Percentiles rank a stretch among this genome's conserved stretches.
These are phyloP conservation scores for Oxytorus armatus DNA, from an alignment of 2,888 invertebrate genomes.

Conservation along the genomic window DNA sequence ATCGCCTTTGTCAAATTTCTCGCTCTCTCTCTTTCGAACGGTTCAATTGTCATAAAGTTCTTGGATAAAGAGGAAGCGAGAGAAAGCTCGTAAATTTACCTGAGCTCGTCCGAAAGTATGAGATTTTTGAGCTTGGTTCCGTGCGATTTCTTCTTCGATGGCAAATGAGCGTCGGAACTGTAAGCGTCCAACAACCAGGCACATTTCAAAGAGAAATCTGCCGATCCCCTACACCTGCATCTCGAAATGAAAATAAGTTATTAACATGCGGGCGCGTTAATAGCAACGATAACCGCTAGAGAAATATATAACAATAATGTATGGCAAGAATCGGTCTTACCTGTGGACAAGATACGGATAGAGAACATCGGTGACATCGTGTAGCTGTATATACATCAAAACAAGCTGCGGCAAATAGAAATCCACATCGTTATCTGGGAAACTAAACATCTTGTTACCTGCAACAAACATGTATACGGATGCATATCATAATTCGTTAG, in stretches of 20 bases:
- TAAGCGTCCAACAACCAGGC: constrained; percentile 99
- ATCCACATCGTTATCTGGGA: constrained; percentile 96
- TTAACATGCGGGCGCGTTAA: constrained; percentile 24
- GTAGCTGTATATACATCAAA: constrained; percentile 99
- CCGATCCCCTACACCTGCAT: constrained; percentile 95
- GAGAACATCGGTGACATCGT: constrained; percentile 96
- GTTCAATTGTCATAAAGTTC: not conserved
- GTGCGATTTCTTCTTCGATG: constrained; percentile 90
- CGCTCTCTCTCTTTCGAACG: not conserved
- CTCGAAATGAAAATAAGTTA: constrained; percentile 42
- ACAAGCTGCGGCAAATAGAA: constrained; percentile 99
- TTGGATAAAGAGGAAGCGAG: not conserved
- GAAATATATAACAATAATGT: constrained; percentile 13
- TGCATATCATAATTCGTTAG: not conserved
- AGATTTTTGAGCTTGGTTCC: constrained; percentile 91
- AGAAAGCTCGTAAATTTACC: constrained; percentile 71
- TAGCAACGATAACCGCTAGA: constrained; percentile 7
- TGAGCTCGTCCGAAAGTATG: constrained; percentile 90
- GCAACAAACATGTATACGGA: constrained; percentile 77
- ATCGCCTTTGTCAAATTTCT: not conserved
- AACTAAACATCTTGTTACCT: constrained; percentile 98
- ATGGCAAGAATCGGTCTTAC: constrained; percentile 83
- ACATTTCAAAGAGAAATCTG: constrained; percentile 97
- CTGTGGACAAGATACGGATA: constrained; percentile 86
- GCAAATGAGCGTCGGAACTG: constrained; percentile 90